Percentiles rank a stretch among this genome's conserved stretches.
Evolutionary conservation across 2,888 invertebrate genomes (phyloP).

Genomic region (Beris chalybata): DNA sequence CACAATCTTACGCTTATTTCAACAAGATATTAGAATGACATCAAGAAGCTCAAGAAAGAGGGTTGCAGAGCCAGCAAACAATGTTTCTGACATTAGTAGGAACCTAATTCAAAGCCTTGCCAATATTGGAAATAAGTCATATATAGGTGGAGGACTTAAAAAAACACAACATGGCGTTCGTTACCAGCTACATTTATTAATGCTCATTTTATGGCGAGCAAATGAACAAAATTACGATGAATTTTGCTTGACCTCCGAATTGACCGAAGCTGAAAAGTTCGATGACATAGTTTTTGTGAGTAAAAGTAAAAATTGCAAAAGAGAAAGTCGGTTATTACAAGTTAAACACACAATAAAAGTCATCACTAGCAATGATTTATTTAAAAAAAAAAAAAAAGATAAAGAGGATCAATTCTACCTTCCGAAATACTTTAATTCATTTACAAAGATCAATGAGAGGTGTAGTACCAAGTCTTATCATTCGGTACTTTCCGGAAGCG

Average conservation of each 20-base stretch:
- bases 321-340: slow-evolving; percentile 17
- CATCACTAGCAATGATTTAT: neutral
- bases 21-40: no score
- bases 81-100: no score
- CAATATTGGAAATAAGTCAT: no score
- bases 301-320: neutral
- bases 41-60: no score
- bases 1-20: no score
- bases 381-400: neutral
- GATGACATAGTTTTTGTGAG: slow-evolving; percentile 15
- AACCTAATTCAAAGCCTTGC: no score
- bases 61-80: no score
- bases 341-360: neutral
- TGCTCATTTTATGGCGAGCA: slow-evolving; percentile 20
- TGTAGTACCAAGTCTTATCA: slow-evolving; percentile 1
- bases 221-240: neutral
- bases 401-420: neutral
- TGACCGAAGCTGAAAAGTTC: slow-evolving; percentile 23
- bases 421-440: slow-evolving; percentile 22
- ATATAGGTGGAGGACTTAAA: slow-evolving; percentile 7
- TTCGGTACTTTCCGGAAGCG: slow-evolving; percentile 4
- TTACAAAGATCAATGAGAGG: neutral
- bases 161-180: slow-evolving; percentile 1
- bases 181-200: slow-evolving; percentile 18
- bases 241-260: slow-evolving; percentile 23